Percentiles rank a stretch among this genome's conserved stretches.
Conservation (phyloP, 2,113 vertebrate species). For the Hydrolagus affinis region DNA sequence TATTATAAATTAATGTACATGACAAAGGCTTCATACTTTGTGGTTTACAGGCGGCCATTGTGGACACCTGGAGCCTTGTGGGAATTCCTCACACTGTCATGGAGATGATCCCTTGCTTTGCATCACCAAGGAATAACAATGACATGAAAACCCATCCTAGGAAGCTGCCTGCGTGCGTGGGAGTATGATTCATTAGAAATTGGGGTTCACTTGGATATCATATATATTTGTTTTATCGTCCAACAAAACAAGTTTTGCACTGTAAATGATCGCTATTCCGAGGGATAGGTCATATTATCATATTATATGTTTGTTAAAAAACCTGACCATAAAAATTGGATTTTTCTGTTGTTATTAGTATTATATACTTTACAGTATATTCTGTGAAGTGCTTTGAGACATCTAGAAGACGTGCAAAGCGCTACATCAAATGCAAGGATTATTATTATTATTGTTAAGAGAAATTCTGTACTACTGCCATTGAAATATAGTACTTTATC, state of each 20-base stretch:
- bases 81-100: not conserved
- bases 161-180: not conserved
- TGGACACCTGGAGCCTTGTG: not conserved
- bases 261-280: not conserved
- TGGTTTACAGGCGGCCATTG: not conserved
- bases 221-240: not conserved
- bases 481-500: not conserved
- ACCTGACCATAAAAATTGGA: not conserved
- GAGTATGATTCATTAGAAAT: not conserved
- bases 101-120: not conserved
- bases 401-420: too few species aligned
- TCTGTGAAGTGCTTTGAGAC: too few species aligned
- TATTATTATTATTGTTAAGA: not conserved
- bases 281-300: not conserved
- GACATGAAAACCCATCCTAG: not conserved
- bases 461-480: not conserved
- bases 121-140: not conserved
- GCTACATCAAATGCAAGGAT: too few species aligned
- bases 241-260: not conserved
- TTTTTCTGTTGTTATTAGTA: not conserved
- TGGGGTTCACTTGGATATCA: not conserved
- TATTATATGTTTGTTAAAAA: not conserved
- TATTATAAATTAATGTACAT: conserved; percentile 15
- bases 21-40: not conserved
- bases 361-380: too few species aligned